Conservation (phyloP, 2,797 vertebrate genomes). For the Momotus momota region DNA sequence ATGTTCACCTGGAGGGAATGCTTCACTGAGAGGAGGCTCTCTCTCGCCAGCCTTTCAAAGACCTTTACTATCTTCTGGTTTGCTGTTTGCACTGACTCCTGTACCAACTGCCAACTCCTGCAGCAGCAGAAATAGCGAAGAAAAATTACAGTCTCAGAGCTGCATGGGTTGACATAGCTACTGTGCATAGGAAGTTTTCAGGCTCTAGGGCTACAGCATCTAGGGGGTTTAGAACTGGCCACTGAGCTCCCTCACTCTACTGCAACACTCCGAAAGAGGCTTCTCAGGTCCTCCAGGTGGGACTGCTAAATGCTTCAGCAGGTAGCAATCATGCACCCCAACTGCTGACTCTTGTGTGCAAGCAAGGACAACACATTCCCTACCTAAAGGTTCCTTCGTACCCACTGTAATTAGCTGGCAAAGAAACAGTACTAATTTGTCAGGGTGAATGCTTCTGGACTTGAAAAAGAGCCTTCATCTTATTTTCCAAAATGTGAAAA, state of each 20-base stretch:
- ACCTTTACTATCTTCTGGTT: background rate
- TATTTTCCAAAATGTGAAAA: background rate
- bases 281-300: background rate
- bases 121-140: background rate
- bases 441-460: background rate
- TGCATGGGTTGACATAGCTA: background rate
- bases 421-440: background rate
- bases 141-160: background rate
- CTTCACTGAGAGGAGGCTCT: background rate
- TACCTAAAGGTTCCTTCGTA: background rate
- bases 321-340: background rate
- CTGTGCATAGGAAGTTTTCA: rapidly evolving
- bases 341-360: rapidly evolving
- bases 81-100: background rate
- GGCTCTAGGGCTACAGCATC: background rate
- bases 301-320: background rate
- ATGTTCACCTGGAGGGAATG: rapidly evolving
- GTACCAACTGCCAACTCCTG: background rate
- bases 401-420: background rate
- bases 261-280: background rate
- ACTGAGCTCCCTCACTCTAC: background rate
- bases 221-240: background rate
- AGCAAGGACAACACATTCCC: background rate
- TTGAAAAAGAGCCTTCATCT: slow-evolving; percentile 6
- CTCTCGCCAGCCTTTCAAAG: background rate